Percentiles rank a stretch among this genome's conserved stretches.
These are phyloP conservation scores for Chelon auratus DNA, from an alignment of 2,797 vertebrate species.

Conservation along the genomic window DNA sequence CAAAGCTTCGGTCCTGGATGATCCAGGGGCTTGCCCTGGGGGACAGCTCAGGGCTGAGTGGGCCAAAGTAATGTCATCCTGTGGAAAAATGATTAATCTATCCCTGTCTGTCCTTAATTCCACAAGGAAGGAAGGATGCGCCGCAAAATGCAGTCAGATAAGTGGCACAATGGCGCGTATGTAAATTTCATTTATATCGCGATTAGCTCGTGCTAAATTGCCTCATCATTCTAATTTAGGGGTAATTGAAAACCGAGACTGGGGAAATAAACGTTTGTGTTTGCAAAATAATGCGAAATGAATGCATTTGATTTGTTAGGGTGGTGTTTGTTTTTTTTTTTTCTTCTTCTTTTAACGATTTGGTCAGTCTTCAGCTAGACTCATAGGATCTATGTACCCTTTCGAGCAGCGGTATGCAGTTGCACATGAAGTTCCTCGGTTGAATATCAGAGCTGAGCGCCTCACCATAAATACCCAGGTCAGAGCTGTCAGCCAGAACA, in stretches of 20 bases:
- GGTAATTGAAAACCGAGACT: conserved; percentile 45
- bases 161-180: conserved; percentile 77
- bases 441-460: conserved; percentile 66
- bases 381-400: conserved; percentile 42
- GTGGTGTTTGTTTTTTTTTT: conserved; percentile 17
- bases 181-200: conserved; percentile 72
- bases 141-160: conserved; percentile 66
- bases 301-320: conserved; percentile 19
- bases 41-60: conserved; percentile 80
- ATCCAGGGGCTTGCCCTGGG: conserved; percentile 83
- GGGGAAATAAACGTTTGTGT: conserved; percentile 44
- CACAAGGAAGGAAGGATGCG: conserved; percentile 70
- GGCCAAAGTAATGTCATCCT: conserved; percentile 87
- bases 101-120: conserved; percentile 78
- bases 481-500: conserved; percentile 76
- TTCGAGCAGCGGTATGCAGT: conserved; percentile 44
- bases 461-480: conserved; percentile 76
- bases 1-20: conserved; percentile 82
- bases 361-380: conserved; percentile 27
- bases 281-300: neutral
- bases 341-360: conserved; percentile 30
- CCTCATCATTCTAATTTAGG: conserved; percentile 74
- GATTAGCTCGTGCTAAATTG: conserved; percentile 74
- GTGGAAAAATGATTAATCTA: conserved; percentile 85
- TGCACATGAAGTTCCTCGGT: conserved; percentile 55